Evolutionary conservation across 2,888 invertebrate species (phyloP), one percentile per base, ranked within the genome.

Genomic region (Standfussiana lucernea): DNA sequence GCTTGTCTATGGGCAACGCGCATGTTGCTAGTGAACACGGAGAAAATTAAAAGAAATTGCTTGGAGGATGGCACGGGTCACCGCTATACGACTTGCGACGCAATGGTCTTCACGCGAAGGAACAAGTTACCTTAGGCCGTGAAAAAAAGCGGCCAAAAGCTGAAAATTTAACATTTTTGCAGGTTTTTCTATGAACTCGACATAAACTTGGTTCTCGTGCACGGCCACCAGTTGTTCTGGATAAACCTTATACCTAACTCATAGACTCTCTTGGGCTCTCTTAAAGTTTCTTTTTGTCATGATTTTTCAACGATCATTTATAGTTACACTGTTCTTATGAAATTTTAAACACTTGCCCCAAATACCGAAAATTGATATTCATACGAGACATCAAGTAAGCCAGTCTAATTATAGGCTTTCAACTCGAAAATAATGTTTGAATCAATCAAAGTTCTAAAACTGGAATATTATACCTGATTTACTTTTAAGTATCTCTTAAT

Each of bases 401-500:
- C n/a, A 32, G 32, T 28, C 3, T 66, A 77, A 83, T 70, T 24
- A 82, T 21, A 70, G 53, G 40, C 11, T 67, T 47, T 35, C 35
- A 24, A 53, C 8, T 24, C 15, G 8, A 56, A 78, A 76, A 67
- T 47, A 45, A 47, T 47, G 32, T 64, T 53, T 32, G n/a, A 18
- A 80, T 64, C n/a, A 62, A 62, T 42, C 7, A 45, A 40, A 62
- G 8, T 59, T 45, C 7, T 40, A 53, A 45, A 64, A 75, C 7
- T 68, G 13, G 47, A 28, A 32, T 13, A 65, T 65, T 59, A 76
- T 28, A n/a, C 68, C 47, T 75, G 11, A 75, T 65, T 82, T 37
- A 13, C 21, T 69, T 77, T 40, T 65, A 82, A 76, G 21, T 76
- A 45, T 50, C 5, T 82, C 28, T 64, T 35, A 64, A 53, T 66